These are phyloP conservation scores for Drosophila picticornis DNA, from an alignment of 2,888 invertebrate genomes.

Conservation along the genomic window DNA sequence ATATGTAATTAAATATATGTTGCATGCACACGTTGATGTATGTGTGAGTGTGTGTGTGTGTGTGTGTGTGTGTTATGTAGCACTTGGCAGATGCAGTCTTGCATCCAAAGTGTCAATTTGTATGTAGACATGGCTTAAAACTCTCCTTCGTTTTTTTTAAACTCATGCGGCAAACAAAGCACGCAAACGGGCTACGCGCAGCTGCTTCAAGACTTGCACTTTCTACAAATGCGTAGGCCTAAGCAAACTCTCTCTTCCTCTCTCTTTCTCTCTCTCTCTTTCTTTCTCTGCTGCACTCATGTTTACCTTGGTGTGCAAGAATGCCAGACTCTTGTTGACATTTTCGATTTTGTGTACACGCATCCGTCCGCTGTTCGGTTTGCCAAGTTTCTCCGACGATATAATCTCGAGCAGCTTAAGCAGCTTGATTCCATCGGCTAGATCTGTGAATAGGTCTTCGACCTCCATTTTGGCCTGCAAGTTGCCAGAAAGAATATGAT, in stretches of 20 bases:
- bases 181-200: conserved; percentile 77
- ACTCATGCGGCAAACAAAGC: conserved; percentile 75
- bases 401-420: conserved; percentile 98
- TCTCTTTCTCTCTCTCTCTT: not conserved
- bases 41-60: conserved; percentile 5
- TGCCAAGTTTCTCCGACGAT: conserved; percentile 98
- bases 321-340: conserved; percentile 98
- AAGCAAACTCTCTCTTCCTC: conserved; percentile 1
- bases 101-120: conserved; percentile 58
- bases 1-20: conserved; percentile 73
- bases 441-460: conserved; percentile 97
- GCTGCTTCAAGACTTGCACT: conserved; percentile 78
- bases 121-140: conserved; percentile 7
- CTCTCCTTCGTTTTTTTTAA: conserved; percentile 8
- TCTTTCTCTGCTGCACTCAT: conserved; percentile 7
- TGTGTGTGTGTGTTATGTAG: conserved; percentile 31
- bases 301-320: conserved; percentile 95
- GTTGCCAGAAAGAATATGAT: not conserved
- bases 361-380: conserved; percentile 98
- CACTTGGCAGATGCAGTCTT: conserved; percentile 43
- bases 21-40: conserved; percentile 1
- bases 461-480: conserved; percentile 98
- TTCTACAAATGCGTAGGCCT: conserved; percentile 75
- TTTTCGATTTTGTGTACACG: conserved; percentile 99
- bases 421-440: conserved; percentile 97